These are phyloP conservation scores for Cyclura pinguis DNA, from an alignment of 2,797 vertebrate species.

Conservation along the genomic window DNA sequence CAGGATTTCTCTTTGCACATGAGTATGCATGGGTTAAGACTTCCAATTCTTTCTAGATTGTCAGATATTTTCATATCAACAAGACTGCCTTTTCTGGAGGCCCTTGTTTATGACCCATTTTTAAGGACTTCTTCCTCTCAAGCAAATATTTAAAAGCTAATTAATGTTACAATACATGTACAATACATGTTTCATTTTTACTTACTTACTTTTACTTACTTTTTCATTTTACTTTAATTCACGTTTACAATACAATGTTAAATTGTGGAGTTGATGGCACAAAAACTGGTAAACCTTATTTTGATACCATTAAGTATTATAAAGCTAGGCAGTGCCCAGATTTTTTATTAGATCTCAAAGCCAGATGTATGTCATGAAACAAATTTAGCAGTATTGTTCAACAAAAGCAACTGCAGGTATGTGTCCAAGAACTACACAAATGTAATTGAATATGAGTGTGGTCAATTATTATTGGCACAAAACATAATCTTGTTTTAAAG, in stretches of 20 bases:
- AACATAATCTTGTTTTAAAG: background rate
- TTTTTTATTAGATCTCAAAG: slow-evolving; percentile 28
- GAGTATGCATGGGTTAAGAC: background rate
- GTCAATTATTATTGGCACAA: slow-evolving; percentile 16
- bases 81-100: slow-evolving; percentile 22
- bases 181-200: too few species aligned
- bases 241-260: slow-evolving; percentile 30
- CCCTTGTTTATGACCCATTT: background rate
- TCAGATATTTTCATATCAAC: slow-evolving; percentile 19
- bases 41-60: slow-evolving; percentile 42
- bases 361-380: slow-evolving; percentile 27
- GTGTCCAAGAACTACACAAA: slow-evolving; percentile 42
- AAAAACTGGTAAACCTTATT: background rate
- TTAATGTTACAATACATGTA: slow-evolving; percentile 39
- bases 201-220: too few species aligned
- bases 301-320: slow-evolving; percentile 3
- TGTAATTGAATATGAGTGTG: background rate
- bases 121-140: slow-evolving; percentile 25
- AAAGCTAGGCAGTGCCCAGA: background rate
- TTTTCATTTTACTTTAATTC: too few species aligned
- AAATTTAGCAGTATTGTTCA: slow-evolving; percentile 30
- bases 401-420: slow-evolving; percentile 47
- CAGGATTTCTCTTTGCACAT: background rate
- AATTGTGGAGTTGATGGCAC: background rate
- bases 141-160: background rate